These are phyloP conservation scores for Halisarca cf. caerulea DNA, from an alignment of 37 sponge, comb jelly and placozoan genomes.

Conservation along the genomic window DNA sequence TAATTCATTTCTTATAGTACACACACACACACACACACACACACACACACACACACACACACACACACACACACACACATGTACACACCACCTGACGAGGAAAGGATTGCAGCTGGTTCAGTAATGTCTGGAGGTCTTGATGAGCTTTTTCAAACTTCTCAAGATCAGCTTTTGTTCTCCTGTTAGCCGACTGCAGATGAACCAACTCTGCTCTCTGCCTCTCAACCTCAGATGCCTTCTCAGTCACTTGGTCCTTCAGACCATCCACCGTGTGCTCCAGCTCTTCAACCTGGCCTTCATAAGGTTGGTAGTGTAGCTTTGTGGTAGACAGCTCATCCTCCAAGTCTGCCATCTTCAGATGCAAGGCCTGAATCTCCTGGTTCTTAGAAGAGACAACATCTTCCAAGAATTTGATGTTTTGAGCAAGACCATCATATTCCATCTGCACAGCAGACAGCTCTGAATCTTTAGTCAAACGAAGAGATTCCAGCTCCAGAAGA, in stretches of 20 bases:
- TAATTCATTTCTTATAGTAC: neutral
- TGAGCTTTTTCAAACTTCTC: neutral
- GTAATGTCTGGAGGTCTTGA: neutral
- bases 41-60: conserved; percentile 1
- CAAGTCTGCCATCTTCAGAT: conserved; percentile 1
- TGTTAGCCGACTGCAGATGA: neutral
- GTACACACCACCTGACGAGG: neutral
- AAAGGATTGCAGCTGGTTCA: neutral
- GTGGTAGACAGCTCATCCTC: neutral
- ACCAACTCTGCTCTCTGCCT: neutral
- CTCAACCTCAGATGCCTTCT: neutral
- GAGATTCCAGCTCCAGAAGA: neutral
- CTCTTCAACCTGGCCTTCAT: neutral
- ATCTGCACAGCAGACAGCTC: conserved; percentile 11
- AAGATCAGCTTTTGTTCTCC: neutral
- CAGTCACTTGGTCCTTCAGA: neutral
- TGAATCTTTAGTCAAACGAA: neutral
- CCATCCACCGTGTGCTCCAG: neutral
- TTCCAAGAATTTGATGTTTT: neutral
- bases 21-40: neutral
- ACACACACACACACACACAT: neutral
- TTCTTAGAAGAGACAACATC: neutral
- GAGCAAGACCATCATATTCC: neutral
- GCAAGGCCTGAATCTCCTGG: neutral
- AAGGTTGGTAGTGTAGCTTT: neutral